Evolutionary conservation across 2,113 vertebrate genomes (phyloP), one percentile per base, ranked within the genome.

Genomic region (Tetrax tetrax): DNA sequence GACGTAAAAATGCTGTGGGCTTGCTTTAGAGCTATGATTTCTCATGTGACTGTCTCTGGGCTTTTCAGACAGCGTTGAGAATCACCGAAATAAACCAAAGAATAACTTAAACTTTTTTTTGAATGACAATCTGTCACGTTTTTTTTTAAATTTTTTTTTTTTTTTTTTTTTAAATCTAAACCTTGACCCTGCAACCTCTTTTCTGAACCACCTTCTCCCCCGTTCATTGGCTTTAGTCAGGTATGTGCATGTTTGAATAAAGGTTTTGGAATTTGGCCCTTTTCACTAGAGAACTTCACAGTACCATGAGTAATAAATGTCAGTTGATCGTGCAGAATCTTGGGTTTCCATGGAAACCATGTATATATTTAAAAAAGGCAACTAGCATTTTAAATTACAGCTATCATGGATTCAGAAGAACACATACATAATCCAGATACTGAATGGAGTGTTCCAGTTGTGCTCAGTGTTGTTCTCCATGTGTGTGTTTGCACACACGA

Each of bases 81-180:
- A 93, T 94, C 85, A n/a, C 76, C 79, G 81, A 95, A 90, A 75
- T 95, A 97, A 95, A 97, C 97, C 96, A 96, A 95, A 96, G 92
- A 96, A 84, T 94, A 87, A 76, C 89, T 81, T 83, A 11, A 93
- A 63, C 7, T 27, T 66, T 64, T 95, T 96, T 93, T 88, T 41
- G 48, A 90, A 95, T 96, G 93, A 96, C 94, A 96, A 92, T 95
- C 93, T 92, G 95, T 95, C 92, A 89, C 61, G 57, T 89, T 88
- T 89, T 57, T 43, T 43, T 43, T 43, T 43, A n/a, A n/a, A n/a
- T 43, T 15, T 43, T 15, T 43, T 43, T 15, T 60, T 51, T 41
- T 51, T 60, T 23, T 53, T 82, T 43, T 43, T 43, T 83, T 48
- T 90, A 82, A 51, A 95, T 92, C 74, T 81, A 95, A 61, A 60